Evolutionary conservation across 2,888 invertebrate genomes (phyloP), one percentile per base, ranked within the genome.

Genomic region (Blastobasis lacticolella): DNA sequence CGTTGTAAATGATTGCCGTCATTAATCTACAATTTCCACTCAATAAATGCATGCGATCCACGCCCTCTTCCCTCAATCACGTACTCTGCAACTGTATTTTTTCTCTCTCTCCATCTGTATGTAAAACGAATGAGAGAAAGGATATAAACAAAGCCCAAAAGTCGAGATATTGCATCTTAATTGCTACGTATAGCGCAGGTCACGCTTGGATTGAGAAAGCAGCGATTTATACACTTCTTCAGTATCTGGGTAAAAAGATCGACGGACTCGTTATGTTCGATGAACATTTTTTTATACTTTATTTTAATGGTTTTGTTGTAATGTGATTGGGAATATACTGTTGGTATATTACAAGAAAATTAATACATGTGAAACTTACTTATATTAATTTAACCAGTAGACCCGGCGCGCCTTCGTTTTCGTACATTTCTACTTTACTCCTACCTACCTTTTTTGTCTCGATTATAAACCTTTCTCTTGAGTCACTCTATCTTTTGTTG

Each of bases 11-110:
- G 67, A 76, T 75, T 69, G 61, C 62, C 56, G 57, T 68, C 67
- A 75, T 75, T 71, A 73, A 76, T 74, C 67, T 70, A 69, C 69
- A 73, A 76, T 72, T 75, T 72, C 64, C 65, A 70, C 68, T 73
- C 67, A 67, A 67, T 72, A 68, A 69, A 64, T 65, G 67, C 64
- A 64, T 58, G 63, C 62, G 55, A 58, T 62, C 53, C 54, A 57
- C 64, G 62, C 65, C 69, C 59, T 61, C 58, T 58, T 56, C 52
- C 59, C 59, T 58, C 59, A 57, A 56, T 55, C 52, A 51, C 54
- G 54, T 44, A 51, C 46, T 36, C 41, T 54, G 51, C 54, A 53
- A 54, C 56, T 49, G 54, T 49, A 54, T 42, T 41, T 51, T 49
- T 42, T 37, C 36, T 55, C 46, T 49, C 46, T 49, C 10, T 51